phyloP scores from a whole-genome alignment of 1,140 invertebrate genomes.

The Paralvinella palmiformis region DNA sequence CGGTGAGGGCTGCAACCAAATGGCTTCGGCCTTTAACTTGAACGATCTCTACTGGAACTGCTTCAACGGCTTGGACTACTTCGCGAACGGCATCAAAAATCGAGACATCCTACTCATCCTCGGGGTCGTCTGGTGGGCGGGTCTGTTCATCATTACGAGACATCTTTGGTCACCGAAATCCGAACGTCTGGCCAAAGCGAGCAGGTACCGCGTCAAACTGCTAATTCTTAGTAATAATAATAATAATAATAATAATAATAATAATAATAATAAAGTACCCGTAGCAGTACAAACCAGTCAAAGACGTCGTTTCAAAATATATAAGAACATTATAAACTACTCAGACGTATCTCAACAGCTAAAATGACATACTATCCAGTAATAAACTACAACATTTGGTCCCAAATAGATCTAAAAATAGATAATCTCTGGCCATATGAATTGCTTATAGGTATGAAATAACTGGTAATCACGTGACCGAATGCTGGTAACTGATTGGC shows the following conservation, averaged over 20 bases:
- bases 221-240: too few species aligned
- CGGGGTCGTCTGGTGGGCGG: constrained; percentile 69
- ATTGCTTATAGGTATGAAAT: too few species aligned
- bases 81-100: background rate
- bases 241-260: background rate
- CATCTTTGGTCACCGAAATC: constrained; percentile 98
- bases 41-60: background rate
- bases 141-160: constrained; percentile 91
- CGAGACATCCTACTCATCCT: background rate
- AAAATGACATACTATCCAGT: background rate
- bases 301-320: too few species aligned
- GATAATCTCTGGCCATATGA: too few species aligned
- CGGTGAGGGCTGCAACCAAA: constrained; percentile 4
- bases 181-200: constrained; percentile 90
- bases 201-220: constrained; percentile 69
- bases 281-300: background rate
- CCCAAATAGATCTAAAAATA: too few species aligned
- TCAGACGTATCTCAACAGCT: background rate
- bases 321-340: too few species aligned
- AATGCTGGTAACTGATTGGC: too few species aligned
- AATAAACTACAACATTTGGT: too few species aligned
- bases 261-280: background rate
- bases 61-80: background rate
- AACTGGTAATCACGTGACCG: too few species aligned
- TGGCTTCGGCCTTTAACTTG: background rate